Evolutionary conservation across 1,140 invertebrate species (phyloP), one percentile per base, ranked within the genome.

Genomic region (Polypedilum pembai): DNA sequence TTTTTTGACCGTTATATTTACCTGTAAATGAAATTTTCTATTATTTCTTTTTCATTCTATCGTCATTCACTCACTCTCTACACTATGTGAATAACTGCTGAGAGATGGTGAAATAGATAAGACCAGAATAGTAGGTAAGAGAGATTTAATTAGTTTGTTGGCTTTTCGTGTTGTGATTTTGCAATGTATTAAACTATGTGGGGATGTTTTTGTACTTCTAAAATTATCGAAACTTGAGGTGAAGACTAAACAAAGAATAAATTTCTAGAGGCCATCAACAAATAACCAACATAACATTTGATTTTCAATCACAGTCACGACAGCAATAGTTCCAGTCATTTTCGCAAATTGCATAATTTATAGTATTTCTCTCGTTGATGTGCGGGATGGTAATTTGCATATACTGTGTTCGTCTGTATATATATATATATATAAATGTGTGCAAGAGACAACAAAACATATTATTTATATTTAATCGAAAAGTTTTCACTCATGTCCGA

Each of bases 131-230:
- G 24, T 5, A 33, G 5, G 24, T 33, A 33, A 18, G 65, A 20
- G 65, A 20, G 17, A 18, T 69, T 69, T 69, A 18, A 69, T 69
- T 69, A 69, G 65, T 69, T 69, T 69, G 65, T 69, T 69, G 65
- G 65, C 65, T 69, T 69, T 69, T 18, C 17, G 18, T 18, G 15
- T 18, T n/a, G 17, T 7, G 2, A 21, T 69, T 66, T 66, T 33
- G 24, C 24, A 33, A 33, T 5, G 24, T 33, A 33, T 33, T 5
- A 3, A 33, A 3, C 24, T 33, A 33, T n/a, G n/a, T n/a, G 24
- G 24, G 24, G 24, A 33, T 33, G 24, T 17, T 56, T 56, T 56
- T 56, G 45, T 8, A 17, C 7, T 56, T 3, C 45, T 15, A 12
- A 15, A 12, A 17, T 17, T 56, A 15, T 56, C 45, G n/a, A 15